Percentiles rank a stretch among this genome's conserved stretches.
Evolutionary conservation across 2,888 invertebrate species (phyloP).

Genomic region (Melieria crassipennis): DNA sequence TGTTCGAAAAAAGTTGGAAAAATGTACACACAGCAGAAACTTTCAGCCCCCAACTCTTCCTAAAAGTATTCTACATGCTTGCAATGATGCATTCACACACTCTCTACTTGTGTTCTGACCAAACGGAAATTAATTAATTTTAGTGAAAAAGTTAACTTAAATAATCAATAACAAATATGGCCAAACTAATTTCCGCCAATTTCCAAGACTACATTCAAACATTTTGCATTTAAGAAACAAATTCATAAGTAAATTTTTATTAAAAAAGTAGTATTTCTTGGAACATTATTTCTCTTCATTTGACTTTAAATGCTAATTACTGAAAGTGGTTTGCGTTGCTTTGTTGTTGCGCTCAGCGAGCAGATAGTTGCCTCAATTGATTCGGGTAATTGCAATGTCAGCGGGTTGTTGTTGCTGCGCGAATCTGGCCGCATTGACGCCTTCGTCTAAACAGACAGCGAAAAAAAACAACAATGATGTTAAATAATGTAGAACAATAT

Average conservation of each 20-base stretch:
- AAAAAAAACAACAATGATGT: too few species aligned
- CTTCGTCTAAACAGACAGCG: conserved; percentile 48
- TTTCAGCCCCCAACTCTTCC: too few species aligned
- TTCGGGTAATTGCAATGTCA: conserved; percentile 44
- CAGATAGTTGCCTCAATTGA: conserved; percentile 1
- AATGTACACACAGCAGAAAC: too few species aligned
- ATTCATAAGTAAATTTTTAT: neutral
- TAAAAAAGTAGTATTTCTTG: neutral
- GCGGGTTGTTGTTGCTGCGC: conserved; percentile 50
- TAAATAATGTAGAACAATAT: neutral
- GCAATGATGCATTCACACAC: too few species aligned
- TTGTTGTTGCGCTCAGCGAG: too few species aligned
- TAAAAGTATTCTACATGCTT: too few species aligned
- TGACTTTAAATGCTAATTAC: too few species aligned
- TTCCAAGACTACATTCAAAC: neutral
- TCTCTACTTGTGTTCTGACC: too few species aligned
- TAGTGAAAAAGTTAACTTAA: neutral
- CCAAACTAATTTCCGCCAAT: conserved; percentile 8
- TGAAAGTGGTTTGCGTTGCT: too few species aligned
- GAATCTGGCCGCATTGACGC: conserved; percentile 50
- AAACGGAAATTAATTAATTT: neutral
- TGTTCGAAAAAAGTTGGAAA: too few species aligned
- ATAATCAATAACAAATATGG: neutral
- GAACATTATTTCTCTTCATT: too few species aligned
- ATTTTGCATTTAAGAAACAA: neutral